Percentiles rank a stretch among this genome's conserved stretches.
Conservation (phyloP, 2,113 vertebrate genomes). For the Parus major region DNA sequence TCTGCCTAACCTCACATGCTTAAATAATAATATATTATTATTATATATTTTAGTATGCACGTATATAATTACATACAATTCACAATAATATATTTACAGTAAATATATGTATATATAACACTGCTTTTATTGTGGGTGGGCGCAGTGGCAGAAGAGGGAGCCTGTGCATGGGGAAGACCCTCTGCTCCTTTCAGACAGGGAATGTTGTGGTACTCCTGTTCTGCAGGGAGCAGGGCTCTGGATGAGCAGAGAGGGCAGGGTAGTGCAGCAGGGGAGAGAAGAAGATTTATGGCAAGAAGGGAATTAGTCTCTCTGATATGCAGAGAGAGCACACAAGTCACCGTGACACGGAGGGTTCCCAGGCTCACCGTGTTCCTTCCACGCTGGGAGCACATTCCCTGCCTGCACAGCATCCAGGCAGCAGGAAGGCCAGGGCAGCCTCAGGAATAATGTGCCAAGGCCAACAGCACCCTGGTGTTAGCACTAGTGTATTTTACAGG, state of each 20-base stretch:
- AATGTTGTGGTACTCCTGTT: fast-evolving
- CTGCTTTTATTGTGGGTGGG: background rate
- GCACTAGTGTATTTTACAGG: fast-evolving
- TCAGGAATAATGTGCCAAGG: background rate
- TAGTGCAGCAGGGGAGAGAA: background rate
- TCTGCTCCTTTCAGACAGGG: background rate
- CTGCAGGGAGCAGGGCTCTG: fast-evolving
- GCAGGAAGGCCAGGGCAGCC: background rate
- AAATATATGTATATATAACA: background rate
- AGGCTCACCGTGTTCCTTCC: background rate
- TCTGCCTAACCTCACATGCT: background rate
- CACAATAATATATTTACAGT: background rate
- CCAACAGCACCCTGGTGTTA: background rate
- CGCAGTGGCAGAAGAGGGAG: background rate
- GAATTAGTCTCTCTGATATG: background rate
- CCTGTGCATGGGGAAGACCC: background rate
- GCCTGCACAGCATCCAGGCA: background rate
- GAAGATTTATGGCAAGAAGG: background rate
- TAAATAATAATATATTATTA: background rate
- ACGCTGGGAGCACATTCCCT: fast-evolving
- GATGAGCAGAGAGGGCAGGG: background rate
- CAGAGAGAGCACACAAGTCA: background rate
- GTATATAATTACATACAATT: background rate
- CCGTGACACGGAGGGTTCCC: fast-evolving
- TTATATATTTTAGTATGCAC: background rate